Evolutionary conservation across 2,113 vertebrate genomes (phyloP).

Genomic region (Empidonax alnorum): DNA sequence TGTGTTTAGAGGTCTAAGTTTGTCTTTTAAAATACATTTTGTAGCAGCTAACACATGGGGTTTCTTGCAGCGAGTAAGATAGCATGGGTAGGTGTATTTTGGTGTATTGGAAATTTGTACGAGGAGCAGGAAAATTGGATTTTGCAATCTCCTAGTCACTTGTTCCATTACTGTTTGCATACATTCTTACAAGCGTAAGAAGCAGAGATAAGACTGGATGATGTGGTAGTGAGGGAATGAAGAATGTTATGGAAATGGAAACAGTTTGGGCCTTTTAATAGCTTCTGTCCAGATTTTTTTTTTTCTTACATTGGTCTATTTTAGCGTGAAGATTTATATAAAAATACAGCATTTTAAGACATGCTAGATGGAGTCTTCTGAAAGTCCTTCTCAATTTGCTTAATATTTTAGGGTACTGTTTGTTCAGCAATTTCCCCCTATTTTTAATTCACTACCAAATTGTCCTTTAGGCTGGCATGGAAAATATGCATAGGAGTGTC

Average conservation of each 20-base stretch:
- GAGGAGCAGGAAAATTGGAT: conserved; percentile 45
- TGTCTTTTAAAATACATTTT: neutral
- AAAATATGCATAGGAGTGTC: neutral
- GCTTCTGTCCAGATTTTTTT: neutral
- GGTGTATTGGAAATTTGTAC: conserved; percentile 35
- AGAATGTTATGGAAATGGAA: neutral
- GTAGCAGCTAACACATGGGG: neutral
- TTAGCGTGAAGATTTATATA: neutral
- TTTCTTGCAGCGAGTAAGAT: conserved; percentile 35
- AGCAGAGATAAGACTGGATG: conserved; percentile 10
- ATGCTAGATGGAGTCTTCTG: neutral
- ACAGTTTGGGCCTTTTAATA: neutral
- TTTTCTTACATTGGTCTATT: neutral
- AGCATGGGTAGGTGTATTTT: conserved; percentile 26
- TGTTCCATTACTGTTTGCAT: conserved; percentile 53
- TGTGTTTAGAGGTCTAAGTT: neutral
- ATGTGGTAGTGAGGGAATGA: neutral
- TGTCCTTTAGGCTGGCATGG: neutral
- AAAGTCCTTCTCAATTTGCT: neutral
- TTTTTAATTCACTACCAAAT: neutral
- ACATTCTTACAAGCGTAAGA: neutral
- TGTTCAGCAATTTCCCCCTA: neutral
- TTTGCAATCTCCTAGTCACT: conserved; percentile 36
- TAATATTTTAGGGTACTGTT: neutral
- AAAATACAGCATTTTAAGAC: neutral